Base-by-base conservation (phyloP, 2,797 vertebrate species). In the Jordanella pulchra region DNA sequence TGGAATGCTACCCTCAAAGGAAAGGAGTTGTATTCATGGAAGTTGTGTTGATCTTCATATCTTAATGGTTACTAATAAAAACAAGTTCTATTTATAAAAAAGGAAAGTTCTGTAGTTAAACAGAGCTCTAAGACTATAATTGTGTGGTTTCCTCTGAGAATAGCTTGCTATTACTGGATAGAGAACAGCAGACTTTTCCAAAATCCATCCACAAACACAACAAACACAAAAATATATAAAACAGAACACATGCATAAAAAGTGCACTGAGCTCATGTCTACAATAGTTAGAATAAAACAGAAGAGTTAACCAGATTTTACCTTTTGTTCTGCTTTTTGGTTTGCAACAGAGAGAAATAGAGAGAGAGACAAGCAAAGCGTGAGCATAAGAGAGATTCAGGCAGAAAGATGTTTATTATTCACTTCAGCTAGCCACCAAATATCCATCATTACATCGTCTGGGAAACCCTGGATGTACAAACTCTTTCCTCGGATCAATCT, bases 321-420 rank as follows among this genome's bases (percentile, higher is more conserved):
- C 93, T 94, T 81, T 67, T 80, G 44, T 77, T 89, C 84, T 89
- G 80, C 55, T 84, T 83, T 85, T 75, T 54, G 65, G 90, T 78
- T 88, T 85, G 93, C 91, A 83, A 83, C 69, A 74, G 65, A 85
- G 58, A 78, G 47, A 77, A 47, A 71, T 51, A 82, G 48, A 83
- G 32, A 86, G 69, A 60, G 21, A 85, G 7, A 63, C 39, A 71
- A 56, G 79, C 75, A 42, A 65, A 82, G 65, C 54, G 58, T 71
- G 39, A 76, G 70, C 30, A 51, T 35, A 67, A 76, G 51, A 79
- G 72, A 68, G 61, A 28, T 72, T 25, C 32, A 72, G 72, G 25
- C 72, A 68, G 13, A 67, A 69, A 67, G 28, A 74, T 63, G 75
- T 86, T 72, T 75, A 64, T 70, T 48, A 28, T 75, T 79, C 30